Evolutionary conservation across 2,797 vertebrate genomes (phyloP), one percentile per base, ranked within the genome.

Genomic region (Acropternis orthonyx): DNA sequence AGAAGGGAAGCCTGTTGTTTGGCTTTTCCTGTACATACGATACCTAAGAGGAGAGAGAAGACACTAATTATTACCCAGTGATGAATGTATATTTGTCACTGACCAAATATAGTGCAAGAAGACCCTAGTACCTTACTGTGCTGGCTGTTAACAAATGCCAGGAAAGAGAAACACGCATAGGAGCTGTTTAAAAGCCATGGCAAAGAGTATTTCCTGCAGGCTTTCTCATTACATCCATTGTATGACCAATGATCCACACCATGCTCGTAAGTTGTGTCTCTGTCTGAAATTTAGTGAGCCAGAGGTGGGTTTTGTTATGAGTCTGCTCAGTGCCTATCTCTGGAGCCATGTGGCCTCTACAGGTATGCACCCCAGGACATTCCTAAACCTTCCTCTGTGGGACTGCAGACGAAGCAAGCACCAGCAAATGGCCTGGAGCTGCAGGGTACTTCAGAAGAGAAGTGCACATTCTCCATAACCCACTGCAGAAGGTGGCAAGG

Each of bases 11-110:
- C 99, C 99, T 95, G 99, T 99, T 95, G 99, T 99, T 97, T 99
- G 99, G 97, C 99, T 99, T 98, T 99, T 99, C 97, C 99, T 99
- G 98, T 99, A 99, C 99, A 99, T 99, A 97, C 99, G 99, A 96
- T 99, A 99, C 89, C 99, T 99, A 85, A 34, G 79, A 95, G 92
- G 55, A 95, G 93, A 96, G 56, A 88, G 8, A 85, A 92, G 56
- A 92, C 74, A 85, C 10, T 22, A 39, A 85, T 92, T 89, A 91
- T n/a, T 51, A 37, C n/a, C 17, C 12, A 13, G 0, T 4, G 16
- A 12, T 49, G 12, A 12, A 34, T 8, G 10, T 8, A 0, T 30
- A 56, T 59, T 78, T 62, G 67, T 61, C 63, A 79, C 34, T 71
- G 51, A 74, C 3, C 30, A 80, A 37, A 68, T 4, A 30, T 0